Conservation (phyloP, 1,140 invertebrate species). For the Halesus radiatus region DNA sequence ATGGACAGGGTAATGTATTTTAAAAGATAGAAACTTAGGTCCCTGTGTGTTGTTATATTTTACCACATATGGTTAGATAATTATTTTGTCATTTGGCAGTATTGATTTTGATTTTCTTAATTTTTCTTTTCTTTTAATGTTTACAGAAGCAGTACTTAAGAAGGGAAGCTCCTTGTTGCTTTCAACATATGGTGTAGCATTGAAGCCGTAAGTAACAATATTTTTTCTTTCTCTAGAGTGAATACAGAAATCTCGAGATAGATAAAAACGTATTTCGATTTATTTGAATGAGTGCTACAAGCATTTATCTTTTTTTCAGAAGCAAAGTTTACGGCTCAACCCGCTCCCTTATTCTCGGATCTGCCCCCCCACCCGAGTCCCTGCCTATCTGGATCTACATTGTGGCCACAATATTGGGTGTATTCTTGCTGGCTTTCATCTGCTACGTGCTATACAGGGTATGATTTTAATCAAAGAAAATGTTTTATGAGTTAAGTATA, state of each 20-base stretch:
- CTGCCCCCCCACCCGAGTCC: background rate
- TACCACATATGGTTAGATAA: too few relatives aligned
- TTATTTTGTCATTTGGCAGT: background rate
- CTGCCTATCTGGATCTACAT: constrained; percentile 31
- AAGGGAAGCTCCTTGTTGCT: constrained; percentile 33
- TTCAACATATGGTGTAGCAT: constrained; percentile 36
- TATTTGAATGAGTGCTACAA: too few relatives aligned
- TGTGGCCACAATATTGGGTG: constrained; percentile 1
- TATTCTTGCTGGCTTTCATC: constrained; percentile 20
- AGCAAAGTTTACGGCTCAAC: background rate
- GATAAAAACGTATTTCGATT: too few relatives aligned
- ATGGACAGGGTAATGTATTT: too few relatives aligned
- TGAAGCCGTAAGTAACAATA: constrained; percentile 4
- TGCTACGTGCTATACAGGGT: constrained; percentile 41
- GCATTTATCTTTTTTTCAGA: background rate
- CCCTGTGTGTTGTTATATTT: too few relatives aligned
- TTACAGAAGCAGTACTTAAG: constrained; percentile 35
- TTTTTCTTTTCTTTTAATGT: background rate
- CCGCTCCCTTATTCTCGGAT: constrained; percentile 23
- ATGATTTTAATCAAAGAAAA: constrained; percentile 7
- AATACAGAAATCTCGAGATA: too few relatives aligned
- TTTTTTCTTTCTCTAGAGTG: background rate
- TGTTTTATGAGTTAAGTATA: background rate
- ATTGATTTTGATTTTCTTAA: background rate
- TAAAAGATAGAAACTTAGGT: too few relatives aligned